Evolutionary conservation across 2,888 invertebrate species (phyloP), one percentile per base, ranked within the genome.

Genomic region (Nysson spinosus): DNA sequence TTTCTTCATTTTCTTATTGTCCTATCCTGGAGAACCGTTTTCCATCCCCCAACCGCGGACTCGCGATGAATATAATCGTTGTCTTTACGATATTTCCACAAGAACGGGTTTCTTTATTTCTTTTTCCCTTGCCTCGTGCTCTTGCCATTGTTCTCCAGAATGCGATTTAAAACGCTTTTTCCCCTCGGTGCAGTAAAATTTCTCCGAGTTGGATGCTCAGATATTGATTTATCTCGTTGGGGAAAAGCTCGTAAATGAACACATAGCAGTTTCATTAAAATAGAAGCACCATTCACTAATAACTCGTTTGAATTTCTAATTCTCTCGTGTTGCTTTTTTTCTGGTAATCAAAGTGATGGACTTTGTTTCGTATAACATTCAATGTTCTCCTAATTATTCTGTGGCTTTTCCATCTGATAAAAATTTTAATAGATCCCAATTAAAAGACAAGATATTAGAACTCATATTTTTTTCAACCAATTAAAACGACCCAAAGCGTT

Each of bases 131-230:
- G 44, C 39, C 24, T 14, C 16, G 46, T 30, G 11, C 30, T 17
- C 9, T 17, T 17, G n/a, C 52, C 6, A 62, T 52, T 62, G 62
- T 52, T 49, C 34, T 11, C 26, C 47, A 6, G 9, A 14, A 22
- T 20, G 30, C 60, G 24, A 47, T 40, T 66, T 47, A 40, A 43
- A 66, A 50, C 43, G 46, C 32, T 12, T 43, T 56, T 65, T n/a
- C n/a, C 32, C 11, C 32, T 26, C 26, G 17, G 43, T 9, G n/a
- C 16, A 20, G 17, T 28, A 20, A 43, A 14, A 28, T 30, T 9
- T n/a, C 26, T 26, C 17, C 9, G 24, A 14, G 43, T 28, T 26
- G 11, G 11, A 12, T 19, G n/a, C 17, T n/a, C 9, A 26, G 19
- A 12, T n/a, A n/a, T 16, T 40, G 30, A 44, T 64, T 56, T 51